Percentiles rank a stretch among this genome's conserved stretches.
Conservation (phyloP, 2,888 invertebrate species). For the Acrocyrtus sp. region DNA sequence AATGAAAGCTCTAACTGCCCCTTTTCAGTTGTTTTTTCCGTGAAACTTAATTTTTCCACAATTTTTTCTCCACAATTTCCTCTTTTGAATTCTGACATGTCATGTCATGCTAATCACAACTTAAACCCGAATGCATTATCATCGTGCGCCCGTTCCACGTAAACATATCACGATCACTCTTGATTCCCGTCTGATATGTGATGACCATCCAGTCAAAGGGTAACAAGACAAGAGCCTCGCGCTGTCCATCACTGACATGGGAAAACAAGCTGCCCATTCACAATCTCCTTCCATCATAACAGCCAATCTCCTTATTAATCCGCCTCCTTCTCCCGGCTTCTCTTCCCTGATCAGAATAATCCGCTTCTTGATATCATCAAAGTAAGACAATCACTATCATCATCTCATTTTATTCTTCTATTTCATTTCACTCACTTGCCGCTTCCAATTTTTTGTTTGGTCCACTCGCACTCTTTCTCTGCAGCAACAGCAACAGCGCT, state of each 20-base stretch:
- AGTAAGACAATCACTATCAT: constrained; percentile 15
- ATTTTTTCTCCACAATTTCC: no score
- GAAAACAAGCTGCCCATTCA: constrained; percentile 22
- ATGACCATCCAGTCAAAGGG: constrained; percentile 23
- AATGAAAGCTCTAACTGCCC: no score
- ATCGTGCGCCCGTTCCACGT: neutral
- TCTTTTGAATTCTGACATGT: constrained; percentile 2
- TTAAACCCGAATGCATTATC: neutral
- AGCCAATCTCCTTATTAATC: neutral
- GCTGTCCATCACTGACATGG: constrained; percentile 34
- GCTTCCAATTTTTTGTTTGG: neutral
- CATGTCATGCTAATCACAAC: neutral
- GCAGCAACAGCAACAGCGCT: neutral
- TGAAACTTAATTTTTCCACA: neutral
- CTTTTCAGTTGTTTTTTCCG: no score
- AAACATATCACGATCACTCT: neutral
- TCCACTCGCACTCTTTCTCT: neutral
- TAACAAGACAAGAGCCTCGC: constrained; percentile 36
- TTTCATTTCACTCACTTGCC: constrained; percentile 31
- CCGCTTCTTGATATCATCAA: constrained; percentile 28
- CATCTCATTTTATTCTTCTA: constrained; percentile 3
- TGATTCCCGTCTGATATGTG: neutral
- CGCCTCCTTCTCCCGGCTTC: neutral
- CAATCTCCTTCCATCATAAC: neutral
- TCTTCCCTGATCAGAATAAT: constrained; percentile 30